phyloP scores from a whole-genome alignment of 2,888 invertebrate genomes.

The Lutraria lutraria region DNA sequence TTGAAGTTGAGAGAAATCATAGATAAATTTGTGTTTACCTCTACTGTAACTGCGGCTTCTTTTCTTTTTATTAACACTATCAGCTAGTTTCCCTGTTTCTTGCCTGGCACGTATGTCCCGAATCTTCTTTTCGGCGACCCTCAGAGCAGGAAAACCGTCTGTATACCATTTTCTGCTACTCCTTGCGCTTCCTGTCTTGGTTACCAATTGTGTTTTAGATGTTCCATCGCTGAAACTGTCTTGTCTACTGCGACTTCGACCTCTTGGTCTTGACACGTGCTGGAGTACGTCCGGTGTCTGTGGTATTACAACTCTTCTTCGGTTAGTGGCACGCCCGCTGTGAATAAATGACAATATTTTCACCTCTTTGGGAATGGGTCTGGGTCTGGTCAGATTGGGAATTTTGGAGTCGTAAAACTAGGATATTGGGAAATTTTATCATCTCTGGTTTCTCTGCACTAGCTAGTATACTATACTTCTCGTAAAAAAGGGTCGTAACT shows the following conservation, averaged over 20 bases:
- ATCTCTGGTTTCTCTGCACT: not conserved
- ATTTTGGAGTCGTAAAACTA: no score
- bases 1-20: not conserved
- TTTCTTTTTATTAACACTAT: conserved; percentile 28
- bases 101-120: conserved; percentile 32
- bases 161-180: conserved; percentile 42
- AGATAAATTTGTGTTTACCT: conserved; percentile 17
- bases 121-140: conserved; percentile 43
- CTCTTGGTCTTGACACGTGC: not conserved
- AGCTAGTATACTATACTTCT: not conserved
- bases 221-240: not conserved
- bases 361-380: no score
- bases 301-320: not conserved
- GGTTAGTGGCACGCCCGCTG: not conserved
- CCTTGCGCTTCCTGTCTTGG: not conserved
- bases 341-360: not conserved
- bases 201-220: not conserved
- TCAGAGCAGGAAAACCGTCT: conserved; percentile 47
- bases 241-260: not conserved
- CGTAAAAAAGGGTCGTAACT: not conserved
- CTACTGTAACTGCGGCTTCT: conserved; percentile 52
- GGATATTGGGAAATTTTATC: not conserved
- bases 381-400: no score
- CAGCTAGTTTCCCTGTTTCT: not conserved
- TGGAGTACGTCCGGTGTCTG: conserved; percentile 30